These are phyloP conservation scores for Nothura maculosa DNA, from an alignment of 2,797 vertebrate species.

Conservation along the genomic window DNA sequence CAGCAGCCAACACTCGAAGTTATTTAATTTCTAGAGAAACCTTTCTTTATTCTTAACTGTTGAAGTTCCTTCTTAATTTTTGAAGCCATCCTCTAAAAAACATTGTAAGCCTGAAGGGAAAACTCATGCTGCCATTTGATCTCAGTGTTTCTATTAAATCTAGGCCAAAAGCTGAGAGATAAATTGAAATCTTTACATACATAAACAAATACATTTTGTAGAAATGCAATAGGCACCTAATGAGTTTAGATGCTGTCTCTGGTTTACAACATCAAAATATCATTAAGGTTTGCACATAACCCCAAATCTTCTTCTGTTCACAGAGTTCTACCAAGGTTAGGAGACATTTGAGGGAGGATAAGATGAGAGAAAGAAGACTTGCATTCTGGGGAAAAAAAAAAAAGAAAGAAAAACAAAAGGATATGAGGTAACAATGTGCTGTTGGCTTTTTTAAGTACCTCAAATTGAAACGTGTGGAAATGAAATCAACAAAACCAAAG, in stretches of 20 bases:
- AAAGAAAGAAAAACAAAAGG: not conserved
- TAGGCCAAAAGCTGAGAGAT: not conserved
- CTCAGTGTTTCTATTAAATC: not conserved
- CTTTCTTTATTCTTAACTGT: not conserved
- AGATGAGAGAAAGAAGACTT: not conserved
- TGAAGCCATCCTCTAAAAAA: not conserved
- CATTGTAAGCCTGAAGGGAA: not conserved
- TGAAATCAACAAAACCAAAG: not conserved
- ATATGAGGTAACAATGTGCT: not conserved
- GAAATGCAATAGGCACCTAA: not conserved
- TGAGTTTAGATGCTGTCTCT: not conserved
- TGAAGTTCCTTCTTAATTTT: not conserved
- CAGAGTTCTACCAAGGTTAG: not conserved
- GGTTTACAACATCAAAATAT: not conserved
- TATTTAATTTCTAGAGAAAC: not conserved
- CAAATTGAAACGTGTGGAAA: not conserved
- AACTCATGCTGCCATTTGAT: not conserved
- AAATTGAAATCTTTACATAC: not conserved
- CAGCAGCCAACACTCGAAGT: not conserved
- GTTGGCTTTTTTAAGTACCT: not conserved
- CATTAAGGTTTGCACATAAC: not conserved
- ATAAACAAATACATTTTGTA: not conserved
- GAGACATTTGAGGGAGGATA: not conserved
- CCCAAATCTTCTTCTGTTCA: not conserved
- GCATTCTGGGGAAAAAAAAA: not conserved